Percentiles rank a stretch among this genome's conserved stretches.
Evolutionary conservation across 2,888 invertebrate species (phyloP).

Genomic region (Cerceris rybyensis): DNA sequence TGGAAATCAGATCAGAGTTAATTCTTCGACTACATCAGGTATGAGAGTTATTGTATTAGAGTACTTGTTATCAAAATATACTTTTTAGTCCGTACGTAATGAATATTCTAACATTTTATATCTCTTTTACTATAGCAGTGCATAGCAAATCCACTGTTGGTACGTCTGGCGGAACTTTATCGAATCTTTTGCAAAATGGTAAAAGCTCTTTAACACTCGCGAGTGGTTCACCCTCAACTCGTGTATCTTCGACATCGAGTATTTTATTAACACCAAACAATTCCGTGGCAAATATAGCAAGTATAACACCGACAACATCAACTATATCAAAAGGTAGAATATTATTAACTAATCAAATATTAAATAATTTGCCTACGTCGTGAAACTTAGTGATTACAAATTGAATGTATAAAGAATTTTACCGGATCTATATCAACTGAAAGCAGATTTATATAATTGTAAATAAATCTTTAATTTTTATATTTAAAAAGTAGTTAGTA

Average conservation of each 20-base stretch:
- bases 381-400: constrained; percentile 32
- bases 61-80: too few species aligned
- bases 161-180: constrained; percentile 50
- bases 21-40: constrained; percentile 64
- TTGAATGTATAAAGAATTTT: constrained; percentile 13
- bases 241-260: constrained; percentile 67
- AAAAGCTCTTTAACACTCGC: constrained; percentile 62
- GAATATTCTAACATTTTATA: not conserved
- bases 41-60: constrained; percentile 9
- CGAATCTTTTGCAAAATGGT: constrained; percentile 72
- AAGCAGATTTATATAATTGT: not conserved
- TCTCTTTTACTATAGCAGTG: constrained; percentile 30
- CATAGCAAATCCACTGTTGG: constrained; percentile 39
- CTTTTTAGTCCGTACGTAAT: too few species aligned
- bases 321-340: constrained; percentile 77
- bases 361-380: constrained; percentile 48
- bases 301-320: constrained; percentile 61
- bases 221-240: constrained; percentile 59
- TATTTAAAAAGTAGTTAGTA: not conserved
- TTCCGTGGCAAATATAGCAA: constrained; percentile 50
- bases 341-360: constrained; percentile 67
- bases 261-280: constrained; percentile 72
- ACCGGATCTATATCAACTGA: not conserved
- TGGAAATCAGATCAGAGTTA: constrained; percentile 68
- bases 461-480: not conserved